phyloP scores from a whole-genome alignment of 2,797 vertebrate species.

The Rhadinocentrus ornatus region DNA sequence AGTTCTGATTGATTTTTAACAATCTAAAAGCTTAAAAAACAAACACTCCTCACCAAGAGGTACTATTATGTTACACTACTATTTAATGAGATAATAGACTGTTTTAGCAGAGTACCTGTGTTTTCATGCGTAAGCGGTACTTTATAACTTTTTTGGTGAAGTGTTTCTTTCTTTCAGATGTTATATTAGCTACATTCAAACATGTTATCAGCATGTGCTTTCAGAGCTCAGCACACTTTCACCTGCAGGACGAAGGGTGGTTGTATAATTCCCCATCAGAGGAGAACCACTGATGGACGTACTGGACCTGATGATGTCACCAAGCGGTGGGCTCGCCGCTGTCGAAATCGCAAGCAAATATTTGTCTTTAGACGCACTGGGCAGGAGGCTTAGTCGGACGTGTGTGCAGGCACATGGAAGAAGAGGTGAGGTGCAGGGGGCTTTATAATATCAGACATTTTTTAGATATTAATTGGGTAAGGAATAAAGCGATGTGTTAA shows the following conservation, averaged over 20 bases:
- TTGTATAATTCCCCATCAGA: neutral
- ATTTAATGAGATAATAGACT: neutral
- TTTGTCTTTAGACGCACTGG: conserved; percentile 73
- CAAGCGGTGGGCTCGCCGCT: conserved; percentile 43
- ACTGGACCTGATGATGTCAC: conserved; percentile 45
- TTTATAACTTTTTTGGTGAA: neutral
- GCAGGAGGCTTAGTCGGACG: conserved; percentile 26
- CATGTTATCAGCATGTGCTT: neutral
- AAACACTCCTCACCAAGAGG: neutral
- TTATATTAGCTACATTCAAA: neutral
- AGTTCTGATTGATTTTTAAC: neutral
- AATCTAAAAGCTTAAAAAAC: conserved; percentile 9
- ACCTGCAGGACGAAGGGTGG: conserved; percentile 1
- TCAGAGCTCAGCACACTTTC: neutral
- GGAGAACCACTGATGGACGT: conserved; percentile 29
- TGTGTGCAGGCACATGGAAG: conserved; percentile 45
- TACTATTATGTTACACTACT: neutral
- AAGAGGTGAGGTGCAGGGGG: neutral
- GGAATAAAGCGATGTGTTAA: conserved; percentile 7
- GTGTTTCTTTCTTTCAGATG: neutral
- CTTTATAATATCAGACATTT: conserved; percentile 18
- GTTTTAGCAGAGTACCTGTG: neutral
- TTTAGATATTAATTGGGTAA: conserved; percentile 10
- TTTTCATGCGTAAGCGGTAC: neutral
- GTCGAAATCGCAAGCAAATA: conserved; percentile 79